Evolutionary conservation across 2,797 vertebrate species (phyloP), one percentile per base, ranked within the genome.

Genomic region (Dicrostonyx torquatus): DNA sequence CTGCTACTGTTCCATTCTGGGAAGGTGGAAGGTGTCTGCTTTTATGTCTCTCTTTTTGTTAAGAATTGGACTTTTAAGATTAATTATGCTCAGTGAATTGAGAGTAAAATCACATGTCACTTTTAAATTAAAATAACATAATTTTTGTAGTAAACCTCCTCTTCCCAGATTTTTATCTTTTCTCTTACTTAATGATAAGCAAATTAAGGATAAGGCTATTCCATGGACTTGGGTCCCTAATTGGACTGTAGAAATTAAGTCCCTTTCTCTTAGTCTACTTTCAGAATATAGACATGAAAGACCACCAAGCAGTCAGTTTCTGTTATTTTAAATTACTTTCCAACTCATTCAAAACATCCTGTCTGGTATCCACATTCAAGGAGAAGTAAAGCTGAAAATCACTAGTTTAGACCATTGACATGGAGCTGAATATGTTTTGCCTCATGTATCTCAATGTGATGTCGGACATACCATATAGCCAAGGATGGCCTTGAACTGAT

Each of bases 311-410:
- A 90, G 45, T 40, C 76, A 60, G 17, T 9, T 22, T 89, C 82
- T 58, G 20, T 53, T 92, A 24, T 90, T 93, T 85, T 78, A 92
- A 95, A n/a, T 9, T 82, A 34, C 43, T 68, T 91, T 73, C 29
- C 13, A 75, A 37, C 37, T 83, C 43, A n/a, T 75, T 80, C 73
- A 84, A 43, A 75, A 18, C 26, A 48, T 6, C 13, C 86, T 84
- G 24, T 29, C 24, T 82, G 43, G 58, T 22, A 1, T 92, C 37
- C 45, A 15, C 18, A 24, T 29, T 90, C 43, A n/a, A 11, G 12
- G 45, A 88, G n/a, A 85, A 75, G 48, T 62, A 68, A 64, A 94
- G n/a, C 31, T 85, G 26, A 43, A 82, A 87, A 62, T 86, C 48
- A 17, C 29, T 77, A 62, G n/a, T 6, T 90, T n/a, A 45, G 0